Evolutionary conservation across 2,888 invertebrate genomes (phyloP).

Genomic region (Drosophila anceps): DNA sequence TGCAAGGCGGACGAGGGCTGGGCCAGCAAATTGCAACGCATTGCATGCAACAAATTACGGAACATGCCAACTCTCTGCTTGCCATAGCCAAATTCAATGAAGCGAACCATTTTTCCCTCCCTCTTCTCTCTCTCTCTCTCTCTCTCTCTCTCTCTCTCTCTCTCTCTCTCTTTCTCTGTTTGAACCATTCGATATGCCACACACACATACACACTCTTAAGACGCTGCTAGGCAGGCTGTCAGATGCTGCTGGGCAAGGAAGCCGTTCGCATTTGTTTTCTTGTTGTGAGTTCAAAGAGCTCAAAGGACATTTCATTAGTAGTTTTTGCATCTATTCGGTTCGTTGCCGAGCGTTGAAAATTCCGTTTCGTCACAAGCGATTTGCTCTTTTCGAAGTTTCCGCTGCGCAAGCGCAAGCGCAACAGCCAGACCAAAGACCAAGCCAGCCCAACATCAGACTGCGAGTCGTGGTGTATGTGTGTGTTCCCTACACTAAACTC

Average conservation of each 20-base stretch:
- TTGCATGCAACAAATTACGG: conserved; percentile 76
- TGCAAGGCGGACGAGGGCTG: conserved; percentile 9
- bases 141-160: neutral
- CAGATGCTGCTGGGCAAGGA: conserved; percentile 3
- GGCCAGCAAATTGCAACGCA: conserved; percentile 62
- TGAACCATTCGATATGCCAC: conserved; percentile 65
- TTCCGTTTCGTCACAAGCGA: conserved; percentile 83
- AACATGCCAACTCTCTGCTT: conserved; percentile 36
- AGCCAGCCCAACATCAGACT: conserved; percentile 5
- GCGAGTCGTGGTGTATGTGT: conserved; percentile 21
- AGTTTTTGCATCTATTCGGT: conserved; percentile 69
- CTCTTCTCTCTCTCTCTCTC: conserved; percentile 1
- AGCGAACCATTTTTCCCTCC: conserved; percentile 57
- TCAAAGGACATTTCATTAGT: conserved; percentile 80
- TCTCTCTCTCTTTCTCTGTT: neutral
- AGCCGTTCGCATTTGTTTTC: conserved; percentile 11
- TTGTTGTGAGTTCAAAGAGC: conserved; percentile 7
- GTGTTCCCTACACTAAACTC: neutral
- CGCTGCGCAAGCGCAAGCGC: conserved; percentile 62
- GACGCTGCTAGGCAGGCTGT: conserved; percentile 33
- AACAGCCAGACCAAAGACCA: neutral
- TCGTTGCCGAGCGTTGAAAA: conserved; percentile 82
- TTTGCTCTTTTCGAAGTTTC: conserved; percentile 79
- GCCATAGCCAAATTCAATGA: conserved; percentile 58
- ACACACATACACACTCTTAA: conserved; percentile 22